Conservation (phyloP, 2,113 vertebrate genomes). For the Elgaria multicarinata region DNA sequence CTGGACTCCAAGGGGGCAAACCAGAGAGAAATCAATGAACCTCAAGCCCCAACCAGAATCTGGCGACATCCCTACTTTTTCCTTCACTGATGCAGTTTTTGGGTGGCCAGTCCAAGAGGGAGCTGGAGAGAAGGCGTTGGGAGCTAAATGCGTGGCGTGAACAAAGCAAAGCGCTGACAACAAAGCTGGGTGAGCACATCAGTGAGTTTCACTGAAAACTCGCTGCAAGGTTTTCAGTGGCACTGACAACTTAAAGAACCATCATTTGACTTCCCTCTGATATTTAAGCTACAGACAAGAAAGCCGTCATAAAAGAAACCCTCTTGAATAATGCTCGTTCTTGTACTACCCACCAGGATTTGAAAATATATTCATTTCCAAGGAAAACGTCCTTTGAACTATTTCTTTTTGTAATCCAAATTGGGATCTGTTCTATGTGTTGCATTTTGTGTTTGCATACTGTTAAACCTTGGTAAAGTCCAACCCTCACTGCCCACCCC, state of each 20-base stretch:
- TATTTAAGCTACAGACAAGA: background rate
- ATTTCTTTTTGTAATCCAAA: background rate
- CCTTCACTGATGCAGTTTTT: slow-evolving; percentile 57
- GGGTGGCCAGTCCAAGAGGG: slow-evolving; percentile 56
- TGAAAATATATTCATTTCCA: background rate
- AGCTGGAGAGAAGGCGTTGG: background rate
- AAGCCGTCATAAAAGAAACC: background rate
- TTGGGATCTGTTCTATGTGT: background rate
- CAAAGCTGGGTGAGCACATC: slow-evolving; percentile 34
- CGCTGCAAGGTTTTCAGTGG: slow-evolving; percentile 40
- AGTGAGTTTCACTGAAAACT: slow-evolving; percentile 29
- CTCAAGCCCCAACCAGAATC: too few species aligned
- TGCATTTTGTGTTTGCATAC: background rate
- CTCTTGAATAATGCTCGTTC: background rate
- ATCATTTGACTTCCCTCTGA: background rate
- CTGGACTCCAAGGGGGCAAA: too few species aligned
- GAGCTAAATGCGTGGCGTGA: slow-evolving; percentile 51
- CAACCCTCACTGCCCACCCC: too few species aligned
- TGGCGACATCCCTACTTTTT: too few species aligned
- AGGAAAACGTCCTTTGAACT: background rate
- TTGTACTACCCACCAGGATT: background rate
- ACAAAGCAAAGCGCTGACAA: slow-evolving; percentile 56
- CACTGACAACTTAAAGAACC: slow-evolving; percentile 13
- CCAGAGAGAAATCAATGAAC: too few species aligned
- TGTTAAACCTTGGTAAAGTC: background rate